Percentiles rank a stretch among this genome's conserved stretches.
These are phyloP conservation scores for Grapholita molesta DNA, from an alignment of 1,140 invertebrate species.

Conservation along the genomic window DNA sequence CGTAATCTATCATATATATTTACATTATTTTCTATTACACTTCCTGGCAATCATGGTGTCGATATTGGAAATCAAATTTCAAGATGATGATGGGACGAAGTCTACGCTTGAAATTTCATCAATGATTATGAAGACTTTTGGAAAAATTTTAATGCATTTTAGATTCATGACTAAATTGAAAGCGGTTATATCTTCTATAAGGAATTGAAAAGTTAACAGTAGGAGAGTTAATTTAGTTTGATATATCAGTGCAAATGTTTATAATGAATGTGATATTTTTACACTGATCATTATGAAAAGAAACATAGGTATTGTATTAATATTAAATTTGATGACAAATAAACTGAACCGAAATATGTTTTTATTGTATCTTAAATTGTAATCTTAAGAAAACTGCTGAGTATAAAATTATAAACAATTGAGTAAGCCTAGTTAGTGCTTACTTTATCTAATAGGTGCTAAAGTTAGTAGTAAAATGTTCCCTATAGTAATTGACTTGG, in stretches of 20 bases:
- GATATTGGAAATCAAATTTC: slow-evolving; percentile 37
- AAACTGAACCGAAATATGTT: slow-evolving; percentile 3
- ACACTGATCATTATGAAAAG: neutral
- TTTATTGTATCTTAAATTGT: slow-evolving; percentile 60
- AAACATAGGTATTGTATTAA: neutral
- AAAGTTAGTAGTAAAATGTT: slow-evolving; percentile 79
- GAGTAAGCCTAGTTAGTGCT: slow-evolving; percentile 71
- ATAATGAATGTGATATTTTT: slow-evolving; percentile 10
- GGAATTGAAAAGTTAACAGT: slow-evolving; percentile 14
- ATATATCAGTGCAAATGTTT: neutral
- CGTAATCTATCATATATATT: slow-evolving; percentile 57
- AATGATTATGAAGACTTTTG: slow-evolving; percentile 51
- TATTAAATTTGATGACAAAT: slow-evolving; percentile 14
- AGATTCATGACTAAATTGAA: slow-evolving; percentile 11
- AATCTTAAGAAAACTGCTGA: slow-evolving; percentile 67
- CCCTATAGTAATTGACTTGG: slow-evolving; percentile 85
- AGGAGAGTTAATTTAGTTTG: slow-evolving; percentile 17
- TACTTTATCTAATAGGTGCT: slow-evolving; percentile 71
- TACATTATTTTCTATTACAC: slow-evolving; percentile 70
- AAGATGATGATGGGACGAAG: slow-evolving; percentile 47
- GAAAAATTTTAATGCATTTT: slow-evolving; percentile 18
- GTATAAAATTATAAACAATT: slow-evolving; percentile 77
- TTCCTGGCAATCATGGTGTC: slow-evolving; percentile 57
- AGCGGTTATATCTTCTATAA: neutral
- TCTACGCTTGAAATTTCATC: slow-evolving; percentile 74